These are phyloP conservation scores for Raja brachyura DNA, from an alignment of 2,113 vertebrate genomes.

Conservation along the genomic window DNA sequence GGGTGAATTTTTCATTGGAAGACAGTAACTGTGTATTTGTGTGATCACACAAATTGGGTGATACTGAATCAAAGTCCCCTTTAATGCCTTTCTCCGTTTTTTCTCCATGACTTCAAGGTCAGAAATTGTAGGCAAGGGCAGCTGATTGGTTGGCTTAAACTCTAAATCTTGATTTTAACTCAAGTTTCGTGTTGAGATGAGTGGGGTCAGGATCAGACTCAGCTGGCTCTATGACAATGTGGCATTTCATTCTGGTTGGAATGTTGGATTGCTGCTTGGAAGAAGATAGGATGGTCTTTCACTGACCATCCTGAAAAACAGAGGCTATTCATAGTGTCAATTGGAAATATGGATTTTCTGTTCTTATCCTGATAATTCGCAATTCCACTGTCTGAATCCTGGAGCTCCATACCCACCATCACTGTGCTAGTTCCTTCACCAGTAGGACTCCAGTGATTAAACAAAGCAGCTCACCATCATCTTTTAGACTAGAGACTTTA, in stretches of 20 bases:
- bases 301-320: no score
- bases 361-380: no score
- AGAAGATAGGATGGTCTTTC: background rate
- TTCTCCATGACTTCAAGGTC: background rate
- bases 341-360: no score
- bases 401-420: no score
- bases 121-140: background rate
- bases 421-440: no score
- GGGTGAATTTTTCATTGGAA: background rate
- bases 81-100: background rate
- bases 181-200: background rate
- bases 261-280: background rate
- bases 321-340: no score
- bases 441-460: no score
- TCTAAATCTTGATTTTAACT: background rate
- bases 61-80: background rate
- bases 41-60: no score
- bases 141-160: background rate
- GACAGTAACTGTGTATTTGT: background rate
- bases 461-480: no score
- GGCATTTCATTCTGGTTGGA: no score
- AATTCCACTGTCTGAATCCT: no score
- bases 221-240: background rate
- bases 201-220: background rate
- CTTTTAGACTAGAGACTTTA: no score